These are phyloP conservation scores for Blastobasis adustella DNA, from an alignment of 2,888 invertebrate genomes.

Conservation along the genomic window DNA sequence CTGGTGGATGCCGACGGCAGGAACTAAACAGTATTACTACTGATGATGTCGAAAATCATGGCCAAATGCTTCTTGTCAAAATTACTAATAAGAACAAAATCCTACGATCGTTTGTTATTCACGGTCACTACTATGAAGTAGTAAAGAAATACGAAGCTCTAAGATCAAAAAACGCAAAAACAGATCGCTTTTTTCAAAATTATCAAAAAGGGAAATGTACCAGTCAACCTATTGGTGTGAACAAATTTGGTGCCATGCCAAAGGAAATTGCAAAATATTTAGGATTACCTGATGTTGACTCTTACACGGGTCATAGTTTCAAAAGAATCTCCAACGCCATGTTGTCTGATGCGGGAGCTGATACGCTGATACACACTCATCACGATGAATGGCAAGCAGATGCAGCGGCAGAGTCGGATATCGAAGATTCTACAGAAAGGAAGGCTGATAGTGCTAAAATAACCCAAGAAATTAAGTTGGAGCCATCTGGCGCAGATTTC, in stretches of 20 bases:
- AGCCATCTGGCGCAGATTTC: neutral
- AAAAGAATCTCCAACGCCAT: neutral
- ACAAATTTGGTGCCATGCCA: slow-evolving; percentile 15
- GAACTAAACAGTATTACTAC: slow-evolving; percentile 5
- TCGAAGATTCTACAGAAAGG: neutral
- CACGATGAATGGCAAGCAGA: neutral
- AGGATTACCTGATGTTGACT: slow-evolving; percentile 6
- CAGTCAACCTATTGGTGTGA: slow-evolving; percentile 11
- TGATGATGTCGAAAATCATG: slow-evolving; percentile 12
- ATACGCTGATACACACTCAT: neutral
- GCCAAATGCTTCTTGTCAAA: slow-evolving; percentile 8
- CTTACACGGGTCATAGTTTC: slow-evolving; percentile 2
- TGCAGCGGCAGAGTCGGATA: neutral
- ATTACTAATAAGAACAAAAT: slow-evolving; percentile 12
- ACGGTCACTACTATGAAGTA: slow-evolving; percentile 4
- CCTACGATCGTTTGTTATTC: slow-evolving; percentile 9
- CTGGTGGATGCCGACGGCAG: slow-evolving; percentile 11
- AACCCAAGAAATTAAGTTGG: neutral
- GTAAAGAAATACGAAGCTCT: slow-evolving; percentile 12
- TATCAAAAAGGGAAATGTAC: slow-evolving; percentile 15
- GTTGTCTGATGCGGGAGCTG: neutral
- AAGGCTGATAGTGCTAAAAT: neutral
- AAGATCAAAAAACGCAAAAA: slow-evolving; percentile 10
- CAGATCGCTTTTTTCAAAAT: slow-evolving; percentile 12
- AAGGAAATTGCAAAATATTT: slow-evolving; percentile 15